phyloP scores from a whole-genome alignment of 2,113 vertebrate genomes.

The Dendrocopos noguchii region DNA sequence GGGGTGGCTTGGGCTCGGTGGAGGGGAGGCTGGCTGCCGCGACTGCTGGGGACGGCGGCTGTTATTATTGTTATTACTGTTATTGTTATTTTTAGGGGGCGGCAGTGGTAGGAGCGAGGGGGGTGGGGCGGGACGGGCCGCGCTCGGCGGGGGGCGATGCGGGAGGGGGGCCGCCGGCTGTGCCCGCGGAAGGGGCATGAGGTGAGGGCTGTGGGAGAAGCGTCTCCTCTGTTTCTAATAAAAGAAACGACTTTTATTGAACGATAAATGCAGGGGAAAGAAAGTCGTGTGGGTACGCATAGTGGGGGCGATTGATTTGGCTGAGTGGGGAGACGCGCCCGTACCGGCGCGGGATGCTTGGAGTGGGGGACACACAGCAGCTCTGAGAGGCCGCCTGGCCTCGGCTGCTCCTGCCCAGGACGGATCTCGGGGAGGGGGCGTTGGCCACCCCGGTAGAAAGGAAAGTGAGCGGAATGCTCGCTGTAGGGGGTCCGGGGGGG shows the following conservation, averaged over 20 bases:
- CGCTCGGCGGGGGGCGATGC: background rate
- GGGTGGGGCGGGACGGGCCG: background rate
- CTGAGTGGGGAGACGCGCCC: background rate
- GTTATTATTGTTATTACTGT: slow-evolving; percentile 34
- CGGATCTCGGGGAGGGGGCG: background rate
- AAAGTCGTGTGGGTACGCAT: slow-evolving; percentile 8
- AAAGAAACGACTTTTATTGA: slow-evolving; percentile 56
- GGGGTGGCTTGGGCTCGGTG: background rate
- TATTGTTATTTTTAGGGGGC: slow-evolving; percentile 22
- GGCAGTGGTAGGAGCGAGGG: background rate
- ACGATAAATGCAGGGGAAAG: slow-evolving; percentile 33
- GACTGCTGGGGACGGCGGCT: background rate
- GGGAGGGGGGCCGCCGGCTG: background rate
- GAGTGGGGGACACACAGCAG: background rate
- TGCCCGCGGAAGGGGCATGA: background rate
- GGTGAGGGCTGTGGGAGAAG: slow-evolving; percentile 19
- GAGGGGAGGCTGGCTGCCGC: background rate
- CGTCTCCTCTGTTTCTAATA: slow-evolving; percentile 47
- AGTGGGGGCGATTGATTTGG: background rate
- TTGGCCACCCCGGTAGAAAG: background rate
- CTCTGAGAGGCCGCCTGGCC: background rate
- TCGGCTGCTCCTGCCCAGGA: background rate
- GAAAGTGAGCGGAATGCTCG: too few species aligned
- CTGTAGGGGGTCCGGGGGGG: too few species aligned
- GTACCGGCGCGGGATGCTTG: background rate